These are phyloP conservation scores for Pterostichus niger DNA, from an alignment of 2,888 invertebrate genomes.

Conservation along the genomic window DNA sequence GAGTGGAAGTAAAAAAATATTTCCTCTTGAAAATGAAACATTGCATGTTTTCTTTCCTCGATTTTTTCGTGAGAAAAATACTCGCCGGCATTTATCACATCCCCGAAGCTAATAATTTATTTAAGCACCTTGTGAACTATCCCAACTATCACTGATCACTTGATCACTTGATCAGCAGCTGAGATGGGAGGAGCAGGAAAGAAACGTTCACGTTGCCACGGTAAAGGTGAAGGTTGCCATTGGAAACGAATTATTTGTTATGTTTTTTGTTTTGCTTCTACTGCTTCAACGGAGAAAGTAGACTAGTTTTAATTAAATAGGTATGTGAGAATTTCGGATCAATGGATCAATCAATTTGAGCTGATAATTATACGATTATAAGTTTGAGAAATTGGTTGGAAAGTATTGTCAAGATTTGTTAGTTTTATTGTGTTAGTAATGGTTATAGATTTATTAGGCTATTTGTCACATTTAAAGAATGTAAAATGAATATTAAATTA, in stretches of 20 bases:
- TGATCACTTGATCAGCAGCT: no score
- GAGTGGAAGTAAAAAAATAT: not conserved
- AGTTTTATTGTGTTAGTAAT: not conserved
- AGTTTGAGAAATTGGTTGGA: not conserved
- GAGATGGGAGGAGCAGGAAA: not conserved
- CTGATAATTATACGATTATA: not conserved
- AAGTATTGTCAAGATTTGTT: not conserved
- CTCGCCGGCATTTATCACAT: not conserved
- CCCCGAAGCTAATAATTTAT: not conserved
- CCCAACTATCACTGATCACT: not conserved
- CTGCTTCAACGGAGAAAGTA: slow-evolving; percentile 6
- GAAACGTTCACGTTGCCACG: not conserved
- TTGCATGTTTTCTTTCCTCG: not conserved
- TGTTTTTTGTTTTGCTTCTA: not conserved
- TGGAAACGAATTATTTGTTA: not conserved
- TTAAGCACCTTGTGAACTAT: not conserved
- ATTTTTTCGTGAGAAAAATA: not conserved
- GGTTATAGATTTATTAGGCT: not conserved
- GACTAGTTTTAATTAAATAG: not conserved
- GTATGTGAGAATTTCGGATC: slow-evolving; percentile 27
- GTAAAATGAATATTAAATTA: no score
- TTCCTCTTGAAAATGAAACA: not conserved
- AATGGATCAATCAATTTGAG: slow-evolving; percentile 24
- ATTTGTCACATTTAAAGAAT: not conserved
- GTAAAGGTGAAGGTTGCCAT: slow-evolving; percentile 26